phyloP scores from a whole-genome alignment of 2,113 vertebrate species.

The Hemichromis elongatus region DNA sequence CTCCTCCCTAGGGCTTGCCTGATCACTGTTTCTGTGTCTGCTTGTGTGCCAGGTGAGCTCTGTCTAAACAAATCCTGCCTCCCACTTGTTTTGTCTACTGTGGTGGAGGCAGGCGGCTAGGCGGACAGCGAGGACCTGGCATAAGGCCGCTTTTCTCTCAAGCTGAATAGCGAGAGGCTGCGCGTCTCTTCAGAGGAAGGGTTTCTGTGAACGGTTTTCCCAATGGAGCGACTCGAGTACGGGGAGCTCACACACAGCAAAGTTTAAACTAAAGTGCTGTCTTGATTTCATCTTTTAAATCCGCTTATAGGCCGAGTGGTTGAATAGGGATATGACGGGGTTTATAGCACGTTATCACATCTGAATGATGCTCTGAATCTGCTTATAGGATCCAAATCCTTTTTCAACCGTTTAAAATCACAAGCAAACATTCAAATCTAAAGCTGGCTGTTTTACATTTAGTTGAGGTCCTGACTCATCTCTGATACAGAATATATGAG shows the following conservation, averaged over 20 bases:
- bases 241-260: neutral
- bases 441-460: neutral
- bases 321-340: neutral
- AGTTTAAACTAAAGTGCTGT: neutral
- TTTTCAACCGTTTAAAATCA: neutral
- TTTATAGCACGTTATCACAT: neutral
- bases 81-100: constrained; percentile 71
- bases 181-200: neutral
- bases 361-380: neutral
- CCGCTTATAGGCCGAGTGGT: neutral
- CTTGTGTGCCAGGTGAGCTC: constrained; percentile 69
- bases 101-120: constrained; percentile 38
- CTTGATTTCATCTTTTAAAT: neutral
- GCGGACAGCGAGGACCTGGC: constrained; percentile 24
- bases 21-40: constrained; percentile 63
- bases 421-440: neutral
- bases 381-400: constrained; percentile 1
- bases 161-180: neutral
- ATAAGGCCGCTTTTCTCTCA: constrained; percentile 37
- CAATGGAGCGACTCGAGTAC: neutral
- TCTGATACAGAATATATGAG: neutral
- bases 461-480: neutral
- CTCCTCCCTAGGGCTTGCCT: constrained; percentile 50
- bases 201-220: neutral
- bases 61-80: constrained; percentile 70